Evolutionary conservation across 2,797 vertebrate genomes (phyloP), one percentile per base, ranked within the genome.

Genomic region (Eulemur rubriventer): DNA sequence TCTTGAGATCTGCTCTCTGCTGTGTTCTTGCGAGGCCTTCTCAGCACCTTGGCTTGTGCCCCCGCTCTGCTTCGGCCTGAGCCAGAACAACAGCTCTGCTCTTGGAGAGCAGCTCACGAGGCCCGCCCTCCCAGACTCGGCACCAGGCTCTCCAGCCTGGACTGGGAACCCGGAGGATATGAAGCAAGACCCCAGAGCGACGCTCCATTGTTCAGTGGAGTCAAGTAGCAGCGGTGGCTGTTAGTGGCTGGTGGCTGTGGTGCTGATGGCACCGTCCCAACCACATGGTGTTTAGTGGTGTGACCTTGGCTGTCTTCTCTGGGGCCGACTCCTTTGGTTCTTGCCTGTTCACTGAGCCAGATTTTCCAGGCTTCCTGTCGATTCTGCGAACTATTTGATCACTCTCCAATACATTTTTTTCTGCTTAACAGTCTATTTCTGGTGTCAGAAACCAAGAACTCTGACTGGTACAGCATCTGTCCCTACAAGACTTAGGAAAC

Each of bases 391-490:
- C 91, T 65, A 72, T 89, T 92, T 96, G 94, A 95, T 79, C 0
- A 35, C 70, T 94, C 41, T 94, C 95, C 96, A 97, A 57, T 63
- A 52, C 9, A 48, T 86, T 46, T 43, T 82, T 89, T 70, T 22
- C 65, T 91, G 30, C 92, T 96, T 97, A 94, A 93, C 75, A 83
- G 91, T 96, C 75, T 55, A 87, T 96, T 96, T 96, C 95, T 96
- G 69, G 82, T 97, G 94, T 97, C 91, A 97, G 94, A 95, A 97
- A 95, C 89, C 92, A 83, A 91, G 96, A 91, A 90, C 94, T 59
- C 96, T 95, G 94, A 86, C 92, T 91, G 86, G 73, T 93, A n/a
- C 20, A 87, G 91, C 97, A 97, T 96, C 96, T 98, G 97, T 96
- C 95, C 69, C 65, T 86, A 1, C 12, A 82, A 93, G 88, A 92